Evolutionary conservation across 2,113 vertebrate genomes (phyloP).

Genomic region (Hippocampus zosterae): DNA sequence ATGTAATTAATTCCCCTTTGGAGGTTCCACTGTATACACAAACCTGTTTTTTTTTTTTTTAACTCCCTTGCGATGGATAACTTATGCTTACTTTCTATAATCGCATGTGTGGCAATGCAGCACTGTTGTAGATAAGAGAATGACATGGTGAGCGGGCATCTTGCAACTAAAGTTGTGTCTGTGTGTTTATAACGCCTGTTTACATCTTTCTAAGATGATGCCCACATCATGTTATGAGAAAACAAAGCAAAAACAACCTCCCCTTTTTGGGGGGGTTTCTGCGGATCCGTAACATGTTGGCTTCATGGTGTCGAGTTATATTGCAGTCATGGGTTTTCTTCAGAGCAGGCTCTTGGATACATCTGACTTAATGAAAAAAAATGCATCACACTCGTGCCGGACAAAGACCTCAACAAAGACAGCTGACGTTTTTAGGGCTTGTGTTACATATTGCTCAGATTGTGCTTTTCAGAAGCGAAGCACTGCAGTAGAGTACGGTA

Average conservation of each 20-base stretch:
- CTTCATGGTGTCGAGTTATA: conserved; percentile 50
- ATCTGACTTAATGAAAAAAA: conserved; percentile 55
- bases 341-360: conserved; percentile 72
- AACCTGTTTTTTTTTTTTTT: conserved; percentile 52
- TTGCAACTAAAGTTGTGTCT: conserved; percentile 58
- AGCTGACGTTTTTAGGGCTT: conserved; percentile 46
- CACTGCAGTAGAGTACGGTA: conserved; percentile 43
- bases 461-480: conserved; percentile 50
- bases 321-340: conserved; percentile 64
- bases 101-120: conserved; percentile 64
- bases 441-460: conserved; percentile 60
- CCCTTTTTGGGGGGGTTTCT: conserved; percentile 1
- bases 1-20: not conserved
- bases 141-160: conserved; percentile 54
- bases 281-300: conserved; percentile 43
- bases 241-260: not conserved
- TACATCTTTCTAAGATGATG: conserved; percentile 65
- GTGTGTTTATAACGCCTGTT: conserved; percentile 61
- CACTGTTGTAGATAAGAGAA: conserved; percentile 67
- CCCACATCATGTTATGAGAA: conserved; percentile 57
- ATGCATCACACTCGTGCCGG: conserved; percentile 47
- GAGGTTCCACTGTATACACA: not conserved
- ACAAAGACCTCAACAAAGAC: conserved; percentile 40
- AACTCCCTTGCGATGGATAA: conserved; percentile 67
- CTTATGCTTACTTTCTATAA: conserved; percentile 69